These are phyloP conservation scores for Biston stratarius DNA, from an alignment of 2,888 invertebrate species.

Conservation along the genomic window DNA sequence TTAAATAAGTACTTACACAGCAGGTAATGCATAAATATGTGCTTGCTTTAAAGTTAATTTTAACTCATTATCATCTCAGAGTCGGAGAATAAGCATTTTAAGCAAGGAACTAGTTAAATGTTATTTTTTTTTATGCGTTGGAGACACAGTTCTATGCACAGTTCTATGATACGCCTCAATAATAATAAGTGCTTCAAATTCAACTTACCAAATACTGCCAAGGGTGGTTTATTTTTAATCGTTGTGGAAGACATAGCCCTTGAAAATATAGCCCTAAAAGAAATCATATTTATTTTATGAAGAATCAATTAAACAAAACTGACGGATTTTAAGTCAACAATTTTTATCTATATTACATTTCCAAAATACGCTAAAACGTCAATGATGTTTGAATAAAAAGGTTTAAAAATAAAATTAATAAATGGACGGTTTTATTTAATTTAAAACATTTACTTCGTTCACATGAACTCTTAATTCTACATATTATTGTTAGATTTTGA, in stretches of 20 bases:
- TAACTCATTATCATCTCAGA: no score
- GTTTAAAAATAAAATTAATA: neutral
- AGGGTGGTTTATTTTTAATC: constrained; percentile 56
- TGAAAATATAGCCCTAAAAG: constrained; percentile 40
- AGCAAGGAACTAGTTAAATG: no score
- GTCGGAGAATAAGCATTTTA: no score
- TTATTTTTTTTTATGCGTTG: no score
- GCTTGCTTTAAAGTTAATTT: no score
- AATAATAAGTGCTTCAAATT: neutral
- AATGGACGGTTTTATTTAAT: no score
- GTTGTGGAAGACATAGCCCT: constrained; percentile 54
- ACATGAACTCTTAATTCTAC: no score
- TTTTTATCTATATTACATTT: neutral
- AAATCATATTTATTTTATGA: constrained; percentile 51
- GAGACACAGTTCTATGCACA: neutral
- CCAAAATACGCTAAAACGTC: neutral
- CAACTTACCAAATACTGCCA: constrained; percentile 68
- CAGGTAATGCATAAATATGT: no score
- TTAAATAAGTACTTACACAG: no score
- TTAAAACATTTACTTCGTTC: no score
- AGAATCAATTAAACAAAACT: neutral
- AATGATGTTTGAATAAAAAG: neutral
- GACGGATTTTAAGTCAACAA: neutral
- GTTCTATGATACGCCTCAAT: neutral
- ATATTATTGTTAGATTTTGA: no score